Evolutionary conservation across 1,140 invertebrate species (phyloP).

Genomic region (Orchestia grillus): DNA sequence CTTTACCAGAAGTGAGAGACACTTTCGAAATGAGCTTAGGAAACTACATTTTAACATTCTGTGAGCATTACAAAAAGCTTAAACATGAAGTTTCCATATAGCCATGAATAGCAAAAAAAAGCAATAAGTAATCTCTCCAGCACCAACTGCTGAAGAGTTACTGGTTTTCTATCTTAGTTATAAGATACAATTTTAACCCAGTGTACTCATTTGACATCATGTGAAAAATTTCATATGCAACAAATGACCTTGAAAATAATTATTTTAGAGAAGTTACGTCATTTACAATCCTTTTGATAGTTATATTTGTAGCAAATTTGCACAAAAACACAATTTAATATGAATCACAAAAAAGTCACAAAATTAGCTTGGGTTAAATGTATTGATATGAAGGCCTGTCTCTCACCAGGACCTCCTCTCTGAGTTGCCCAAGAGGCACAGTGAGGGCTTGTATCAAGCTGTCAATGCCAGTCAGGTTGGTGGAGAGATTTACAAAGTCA

Average conservation of each 20-base stretch:
- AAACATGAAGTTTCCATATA: too few species aligned
- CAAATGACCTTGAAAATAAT: not conserved
- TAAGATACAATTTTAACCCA: too few species aligned
- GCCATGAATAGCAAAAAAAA: too few species aligned
- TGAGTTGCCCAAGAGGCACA: constrained; percentile 82
- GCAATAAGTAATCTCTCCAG: too few species aligned
- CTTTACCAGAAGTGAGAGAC: too few species aligned
- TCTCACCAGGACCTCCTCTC: constrained; percentile 83
- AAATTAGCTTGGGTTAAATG: not conserved
- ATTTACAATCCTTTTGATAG: too few species aligned
- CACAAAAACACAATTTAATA: not conserved
- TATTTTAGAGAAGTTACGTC: not conserved
- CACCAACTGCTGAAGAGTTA: too few species aligned
- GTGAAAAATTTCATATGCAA: not conserved
- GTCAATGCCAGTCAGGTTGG: constrained; percentile 92
- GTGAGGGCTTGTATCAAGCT: constrained; percentile 86
- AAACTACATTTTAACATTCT: too few species aligned
- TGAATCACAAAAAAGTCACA: not conserved
- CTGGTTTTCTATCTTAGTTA: too few species aligned
- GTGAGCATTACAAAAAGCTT: too few species aligned
- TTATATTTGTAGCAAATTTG: not conserved
- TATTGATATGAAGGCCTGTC: not conserved
- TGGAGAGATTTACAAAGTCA: constrained; percentile 96
- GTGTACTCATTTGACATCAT: too few species aligned
- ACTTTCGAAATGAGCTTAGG: too few species aligned